Evolutionary conservation across 2,113 vertebrate species (phyloP), one percentile per base, ranked within the genome.

Genomic region (Campylomormyrus numenius): DNA sequence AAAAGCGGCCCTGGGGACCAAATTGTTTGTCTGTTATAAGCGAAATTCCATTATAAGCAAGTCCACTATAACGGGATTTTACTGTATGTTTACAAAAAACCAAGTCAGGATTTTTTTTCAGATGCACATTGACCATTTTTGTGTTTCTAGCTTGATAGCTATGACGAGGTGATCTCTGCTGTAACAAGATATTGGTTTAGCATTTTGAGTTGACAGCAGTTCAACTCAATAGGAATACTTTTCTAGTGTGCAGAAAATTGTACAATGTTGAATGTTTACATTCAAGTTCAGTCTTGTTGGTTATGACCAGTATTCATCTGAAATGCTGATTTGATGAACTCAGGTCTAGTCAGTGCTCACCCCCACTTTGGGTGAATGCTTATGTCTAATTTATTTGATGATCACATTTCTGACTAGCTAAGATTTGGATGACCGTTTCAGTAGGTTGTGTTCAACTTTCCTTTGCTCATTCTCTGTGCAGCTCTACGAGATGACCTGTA

Each of bases 401-500:
- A 13, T 49, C 3, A 48, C 45, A 50, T 48, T 48, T 46, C 3
- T 48, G 11, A 50, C 49, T 13, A 17, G 27, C 7, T 48, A 42
- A 27, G 2, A 17, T 62, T 53, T 89, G 4, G 10, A n/a, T n/a
- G 53, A 45, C 31, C 35, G 11, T 87, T 88, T 88, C 96, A 95
- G 2, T 94, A 8, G 35, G 94, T 85, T 90, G 94, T 91, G 95
- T 95, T 91, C 95, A 92, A 24, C 87, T 85, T 77, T 95, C 96
- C 39, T 74, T 83, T 92, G 95, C 89, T 96, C 94, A 83, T 96
- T 92, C 66, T 96, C 92, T 89, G 89, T 93, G 53, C 90, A 97
- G 92, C 97, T 94, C 91, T 98, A 93, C 24, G 92, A 89, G 74
- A 97, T 89, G 94, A 98, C 58, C 92, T 97, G n/a, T 96, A 96